phyloP scores from a whole-genome alignment of 2,113 vertebrate genomes.

The Rhinoptilus africanus region DNA sequence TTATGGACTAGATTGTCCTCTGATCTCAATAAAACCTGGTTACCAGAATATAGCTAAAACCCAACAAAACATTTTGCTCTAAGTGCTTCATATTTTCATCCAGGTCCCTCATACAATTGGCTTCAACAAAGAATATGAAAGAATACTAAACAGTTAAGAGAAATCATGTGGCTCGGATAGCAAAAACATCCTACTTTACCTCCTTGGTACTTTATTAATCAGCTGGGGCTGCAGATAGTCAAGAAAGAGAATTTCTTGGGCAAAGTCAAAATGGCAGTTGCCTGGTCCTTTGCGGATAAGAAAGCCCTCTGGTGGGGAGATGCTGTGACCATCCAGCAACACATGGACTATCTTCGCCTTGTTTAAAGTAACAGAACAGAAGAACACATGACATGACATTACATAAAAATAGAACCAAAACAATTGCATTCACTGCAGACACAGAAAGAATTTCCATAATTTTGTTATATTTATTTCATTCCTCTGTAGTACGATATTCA shows the following conservation, averaged over 20 bases:
- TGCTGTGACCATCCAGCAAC: conserved; percentile 79
- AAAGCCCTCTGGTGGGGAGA: conserved; percentile 89
- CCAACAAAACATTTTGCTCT: background rate
- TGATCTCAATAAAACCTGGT: background rate
- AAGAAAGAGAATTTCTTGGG: conserved; percentile 93
- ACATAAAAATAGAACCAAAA: background rate
- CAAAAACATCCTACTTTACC: conserved; percentile 48
- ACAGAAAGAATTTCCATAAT: background rate
- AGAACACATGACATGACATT: background rate
- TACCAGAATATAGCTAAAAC: background rate
- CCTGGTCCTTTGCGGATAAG: conserved; percentile 93
- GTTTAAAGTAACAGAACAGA: background rate
- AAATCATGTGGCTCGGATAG: background rate
- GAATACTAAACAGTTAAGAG: background rate
- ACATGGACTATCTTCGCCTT: conserved; percentile 88
- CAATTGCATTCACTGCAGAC: background rate
- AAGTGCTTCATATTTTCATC: background rate
- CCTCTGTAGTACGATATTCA: background rate
- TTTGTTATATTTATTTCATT: background rate
- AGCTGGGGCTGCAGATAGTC: conserved; percentile 77
- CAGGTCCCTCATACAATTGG: background rate
- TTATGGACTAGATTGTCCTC: background rate
- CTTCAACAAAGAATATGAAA: background rate
- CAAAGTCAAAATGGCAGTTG: conserved; percentile 97
- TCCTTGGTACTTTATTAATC: background rate